These are phyloP conservation scores for Micrasema minimum DNA, from an alignment of 1,140 invertebrate genomes.

Conservation along the genomic window DNA sequence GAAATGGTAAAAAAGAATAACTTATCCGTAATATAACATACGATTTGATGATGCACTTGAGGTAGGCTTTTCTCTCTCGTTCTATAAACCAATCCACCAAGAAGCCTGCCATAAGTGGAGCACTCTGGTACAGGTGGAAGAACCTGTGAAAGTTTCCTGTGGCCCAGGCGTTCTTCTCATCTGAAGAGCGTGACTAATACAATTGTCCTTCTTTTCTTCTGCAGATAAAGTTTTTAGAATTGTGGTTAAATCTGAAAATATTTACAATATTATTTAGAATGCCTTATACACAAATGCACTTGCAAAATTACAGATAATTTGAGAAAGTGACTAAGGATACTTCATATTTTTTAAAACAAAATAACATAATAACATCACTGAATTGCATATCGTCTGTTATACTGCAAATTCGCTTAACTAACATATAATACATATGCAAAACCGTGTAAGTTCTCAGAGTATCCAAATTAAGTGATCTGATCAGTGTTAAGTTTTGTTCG, in stretches of 20 bases:
- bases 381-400: too few relatives aligned
- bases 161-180: constrained; percentile 91
- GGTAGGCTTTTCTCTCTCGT: constrained; percentile 88
- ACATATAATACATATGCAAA: too few relatives aligned
- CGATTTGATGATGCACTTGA: constrained; percentile 95
- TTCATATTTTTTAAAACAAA: too few relatives aligned
- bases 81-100: constrained; percentile 98
- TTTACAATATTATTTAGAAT: too few relatives aligned
- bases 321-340: too few relatives aligned
- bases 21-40: constrained; percentile 73
- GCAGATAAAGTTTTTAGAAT: constrained; percentile 82
- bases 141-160: constrained; percentile 91
- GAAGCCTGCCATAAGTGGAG: constrained; percentile 95
- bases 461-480: too few relatives aligned
- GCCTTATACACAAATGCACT: too few relatives aligned
- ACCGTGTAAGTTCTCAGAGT: too few relatives aligned
- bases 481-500: too few relatives aligned
- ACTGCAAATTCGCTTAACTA: too few relatives aligned
- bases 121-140: constrained; percentile 86
- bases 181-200: constrained; percentile 86
- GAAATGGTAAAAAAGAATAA: constrained; percentile 13
- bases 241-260: constrained; percentile 88
- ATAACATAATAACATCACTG: too few relatives aligned
- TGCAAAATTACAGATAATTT: too few relatives aligned
- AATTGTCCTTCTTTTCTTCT: constrained; percentile 85